These are phyloP conservation scores for Aurelia aurita DNA, from an alignment of 30 jellyfish, hydroid and myxozoan species.

Conservation along the genomic window DNA sequence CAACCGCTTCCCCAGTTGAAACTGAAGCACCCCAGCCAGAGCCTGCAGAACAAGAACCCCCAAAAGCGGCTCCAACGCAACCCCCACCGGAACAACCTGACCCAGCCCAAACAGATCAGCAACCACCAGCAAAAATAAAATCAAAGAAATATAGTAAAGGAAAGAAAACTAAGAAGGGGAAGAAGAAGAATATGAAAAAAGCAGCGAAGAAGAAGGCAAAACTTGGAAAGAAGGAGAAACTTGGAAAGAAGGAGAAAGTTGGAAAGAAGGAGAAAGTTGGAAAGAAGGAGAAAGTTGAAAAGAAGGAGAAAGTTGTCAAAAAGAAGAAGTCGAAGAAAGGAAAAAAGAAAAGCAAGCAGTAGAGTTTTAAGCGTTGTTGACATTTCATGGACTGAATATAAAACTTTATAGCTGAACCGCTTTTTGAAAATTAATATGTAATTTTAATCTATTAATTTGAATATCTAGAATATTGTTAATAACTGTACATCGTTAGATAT, in stretches of 20 bases:
- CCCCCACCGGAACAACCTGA: constrained; percentile 42
- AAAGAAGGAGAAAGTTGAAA: not conserved
- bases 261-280: not conserved
- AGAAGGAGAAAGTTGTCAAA: too few relatives aligned
- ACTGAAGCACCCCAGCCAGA: constrained; percentile 78
- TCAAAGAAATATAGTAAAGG: constrained; percentile 23
- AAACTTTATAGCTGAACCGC: too few relatives aligned
- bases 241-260: not conserved
- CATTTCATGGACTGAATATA: not conserved
- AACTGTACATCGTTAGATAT: too few relatives aligned
- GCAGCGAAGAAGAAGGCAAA: constrained; percentile 44
- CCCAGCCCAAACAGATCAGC: constrained; percentile 28
- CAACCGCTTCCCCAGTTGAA: constrained; percentile 60
- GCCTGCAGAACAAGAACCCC: constrained; percentile 29
- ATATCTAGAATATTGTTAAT: too few relatives aligned
- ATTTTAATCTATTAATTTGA: too few relatives aligned
- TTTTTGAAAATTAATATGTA: too few relatives aligned
- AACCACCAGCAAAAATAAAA: constrained; percentile 30
- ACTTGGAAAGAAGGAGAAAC: constrained; percentile 50
- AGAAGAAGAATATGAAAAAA: constrained; percentile 27
- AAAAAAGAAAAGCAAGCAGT: constrained; percentile 1
- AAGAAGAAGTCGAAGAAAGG: not conserved
- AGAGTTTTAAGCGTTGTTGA: not conserved
- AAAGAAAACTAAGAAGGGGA: constrained; percentile 12
- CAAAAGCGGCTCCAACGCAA: constrained; percentile 42